phyloP scores from a whole-genome alignment of 2,888 invertebrate species.

The Furcula furcula region DNA sequence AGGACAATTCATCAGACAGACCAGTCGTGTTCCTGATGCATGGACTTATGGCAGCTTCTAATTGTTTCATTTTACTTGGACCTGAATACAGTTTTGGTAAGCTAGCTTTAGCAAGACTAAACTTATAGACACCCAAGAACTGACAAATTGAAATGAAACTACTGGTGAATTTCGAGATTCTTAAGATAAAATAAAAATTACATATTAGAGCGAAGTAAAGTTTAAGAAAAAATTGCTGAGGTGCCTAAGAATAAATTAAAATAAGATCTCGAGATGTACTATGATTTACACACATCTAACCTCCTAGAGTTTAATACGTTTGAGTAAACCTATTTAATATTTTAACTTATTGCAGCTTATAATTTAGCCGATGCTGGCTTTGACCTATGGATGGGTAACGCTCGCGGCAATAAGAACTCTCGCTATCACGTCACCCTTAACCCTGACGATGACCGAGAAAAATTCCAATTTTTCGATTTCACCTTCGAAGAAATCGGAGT shows the following conservation, averaged over 20 bases:
- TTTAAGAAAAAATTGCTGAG: too few relatives aligned
- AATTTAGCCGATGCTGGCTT: slow-evolving; percentile 85
- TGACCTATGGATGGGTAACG: slow-evolving; percentile 92
- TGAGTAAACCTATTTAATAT: too few relatives aligned
- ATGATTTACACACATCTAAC: too few relatives aligned
- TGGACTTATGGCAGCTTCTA: slow-evolving; percentile 42
- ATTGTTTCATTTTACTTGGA: slow-evolving; percentile 35
- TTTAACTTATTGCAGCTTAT: slow-evolving; percentile 81
- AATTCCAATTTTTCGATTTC: slow-evolving; percentile 56
- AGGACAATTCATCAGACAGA: slow-evolving; percentile 14
- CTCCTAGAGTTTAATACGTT: too few relatives aligned
- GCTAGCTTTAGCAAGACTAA: too few relatives aligned
- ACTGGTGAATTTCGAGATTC: too few relatives aligned
- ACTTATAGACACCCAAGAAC: too few relatives aligned
- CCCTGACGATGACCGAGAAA: slow-evolving; percentile 42
- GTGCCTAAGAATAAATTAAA: too few relatives aligned
- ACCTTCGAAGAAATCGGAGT: slow-evolving; percentile 62
- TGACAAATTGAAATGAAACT: too few relatives aligned
- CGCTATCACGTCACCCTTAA: slow-evolving; percentile 73
- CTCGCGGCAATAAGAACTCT: slow-evolving; percentile 88
- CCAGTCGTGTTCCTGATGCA: slow-evolving; percentile 60
- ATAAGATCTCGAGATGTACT: too few relatives aligned
- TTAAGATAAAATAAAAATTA: too few relatives aligned
- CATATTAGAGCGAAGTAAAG: too few relatives aligned
- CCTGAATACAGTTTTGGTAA: slow-evolving; percentile 45